Conservation (phyloP, 2,797 vertebrate genomes). For the Ctenopoma multispine region DNA sequence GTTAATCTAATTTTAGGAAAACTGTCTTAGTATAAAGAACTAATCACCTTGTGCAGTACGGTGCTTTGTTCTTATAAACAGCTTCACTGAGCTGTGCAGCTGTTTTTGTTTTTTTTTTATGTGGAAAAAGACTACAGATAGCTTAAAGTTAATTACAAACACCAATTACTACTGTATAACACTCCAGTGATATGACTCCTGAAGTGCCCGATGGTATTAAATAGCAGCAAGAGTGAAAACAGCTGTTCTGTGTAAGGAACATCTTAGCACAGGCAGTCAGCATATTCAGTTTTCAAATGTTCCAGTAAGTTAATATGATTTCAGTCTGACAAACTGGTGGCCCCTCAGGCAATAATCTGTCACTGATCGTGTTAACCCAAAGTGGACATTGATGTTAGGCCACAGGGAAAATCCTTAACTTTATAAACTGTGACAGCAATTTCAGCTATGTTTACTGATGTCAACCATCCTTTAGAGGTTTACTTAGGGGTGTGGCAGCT, state of each 20-base stretch:
- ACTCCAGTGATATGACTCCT: neutral
- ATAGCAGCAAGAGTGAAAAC: neutral
- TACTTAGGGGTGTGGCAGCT: slow-evolving; percentile 65
- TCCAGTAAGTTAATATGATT: slow-evolving; percentile 23
- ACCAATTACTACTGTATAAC: neutral
- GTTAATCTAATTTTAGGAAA: too few relatives aligned
- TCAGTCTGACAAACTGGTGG: slow-evolving; percentile 17
- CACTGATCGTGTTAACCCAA: slow-evolving; percentile 38
- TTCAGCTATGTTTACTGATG: slow-evolving; percentile 38
- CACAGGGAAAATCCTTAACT: slow-evolving; percentile 42
- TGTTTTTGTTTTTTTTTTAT: too few relatives aligned
- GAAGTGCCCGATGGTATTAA: neutral
- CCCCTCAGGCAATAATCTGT: slow-evolving; percentile 48
- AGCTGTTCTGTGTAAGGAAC: neutral
- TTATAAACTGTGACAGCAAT: slow-evolving; percentile 36
- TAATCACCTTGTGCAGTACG: too few relatives aligned
- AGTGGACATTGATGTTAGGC: slow-evolving; percentile 37
- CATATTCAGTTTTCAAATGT: slow-evolving; percentile 17
- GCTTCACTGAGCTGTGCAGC: too few relatives aligned
- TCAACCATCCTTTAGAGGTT: slow-evolving; percentile 43
- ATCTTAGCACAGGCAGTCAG: neutral
- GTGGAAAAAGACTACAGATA: too few relatives aligned
- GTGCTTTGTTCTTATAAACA: too few relatives aligned
- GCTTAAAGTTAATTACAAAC: neutral
- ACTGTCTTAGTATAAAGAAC: too few relatives aligned